Base-by-base conservation (phyloP, 2,888 invertebrate genomes). In the Sinotaia quadrata region DNA sequence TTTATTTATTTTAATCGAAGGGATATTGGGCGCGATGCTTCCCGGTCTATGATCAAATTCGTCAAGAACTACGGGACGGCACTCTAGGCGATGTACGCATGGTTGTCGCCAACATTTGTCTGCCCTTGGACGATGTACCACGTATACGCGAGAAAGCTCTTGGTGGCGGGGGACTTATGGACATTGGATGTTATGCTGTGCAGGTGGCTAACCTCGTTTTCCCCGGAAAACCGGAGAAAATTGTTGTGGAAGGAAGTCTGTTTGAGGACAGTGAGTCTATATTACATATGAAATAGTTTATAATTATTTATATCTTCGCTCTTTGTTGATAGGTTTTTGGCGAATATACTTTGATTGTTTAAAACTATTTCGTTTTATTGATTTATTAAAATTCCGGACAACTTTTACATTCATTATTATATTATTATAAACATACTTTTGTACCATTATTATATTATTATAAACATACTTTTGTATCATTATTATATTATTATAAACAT, bases 21-120 rank as follows among this genome's bases (percentile, higher is more conserved):
- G 96, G 93, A 0, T 90, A 95, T 21, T 97, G 96, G 96, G 94
- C 94, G 0, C 91, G 96, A 44, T 95, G 92, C 87, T 92, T 95
- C 69, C 96, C 96, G 0, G 90, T 91, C 0, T 95, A 95, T 85
- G 89, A 91, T 58, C 91, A 92, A 75, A 84, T 95, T 58, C 91
- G 91, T 61, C 90, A 93, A 77, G 91, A 92, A 81, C 90, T 96
- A 4, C 89, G 34, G 89, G 37, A 95, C 94, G 95, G 94, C 93
- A 0, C 90, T 94, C 54, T 95, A 91, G 89, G 92, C 93, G 74
- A 96, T 94, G 1, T 91, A 91, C 0, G 94, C 94, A 84, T 89
- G 91, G 69, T 91, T 91, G 90, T 76, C 44, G 84, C 78, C 0
- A 90, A 90, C 52, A 94, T 96, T 85, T 95, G 95, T 7, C 90